Evolutionary conservation across 2,888 invertebrate genomes (phyloP).

Genomic region (Eupithecia dodoneata): DNA sequence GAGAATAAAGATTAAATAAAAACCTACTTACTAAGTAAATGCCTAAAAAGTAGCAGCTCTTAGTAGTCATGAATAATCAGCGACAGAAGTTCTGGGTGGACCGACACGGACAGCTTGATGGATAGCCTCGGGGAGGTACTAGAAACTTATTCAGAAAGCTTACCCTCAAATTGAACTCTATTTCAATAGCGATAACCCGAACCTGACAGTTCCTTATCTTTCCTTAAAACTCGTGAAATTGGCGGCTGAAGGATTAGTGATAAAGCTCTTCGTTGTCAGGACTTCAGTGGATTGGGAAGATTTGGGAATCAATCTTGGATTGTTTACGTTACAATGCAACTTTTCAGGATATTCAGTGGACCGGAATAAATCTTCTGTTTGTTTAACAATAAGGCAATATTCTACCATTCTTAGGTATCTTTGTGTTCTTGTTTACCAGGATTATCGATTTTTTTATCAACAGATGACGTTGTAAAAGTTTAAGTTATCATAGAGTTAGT

Average conservation of each 20-base stretch:
- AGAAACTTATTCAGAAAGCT: constrained; percentile 39
- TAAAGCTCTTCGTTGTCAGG: constrained; percentile 46
- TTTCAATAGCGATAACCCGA: constrained; percentile 28
- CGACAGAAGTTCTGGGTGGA: constrained; percentile 47
- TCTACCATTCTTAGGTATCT: neutral
- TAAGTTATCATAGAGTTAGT: neutral
- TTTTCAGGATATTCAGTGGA: constrained; percentile 20
- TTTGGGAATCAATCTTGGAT: constrained; percentile 48
- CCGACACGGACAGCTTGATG: constrained; percentile 50
- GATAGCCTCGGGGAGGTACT: constrained; percentile 52
- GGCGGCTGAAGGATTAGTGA: constrained; percentile 49
- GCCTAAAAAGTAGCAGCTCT: neutral
- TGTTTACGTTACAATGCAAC: constrained; percentile 38
- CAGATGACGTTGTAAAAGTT: neutral
- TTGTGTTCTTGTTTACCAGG: neutral
- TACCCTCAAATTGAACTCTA: constrained; percentile 37
- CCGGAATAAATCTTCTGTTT: neutral
- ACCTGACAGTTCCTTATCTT: constrained; percentile 42
- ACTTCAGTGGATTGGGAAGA: constrained; percentile 46
- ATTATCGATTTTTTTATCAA: neutral
- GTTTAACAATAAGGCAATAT: constrained; percentile 2
- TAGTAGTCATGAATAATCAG: constrained; percentile 45
- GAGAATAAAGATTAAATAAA: neutral
- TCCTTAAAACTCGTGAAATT: constrained; percentile 44
- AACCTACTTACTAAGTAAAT: neutral